Percentiles rank a stretch among this genome's conserved stretches.
Evolutionary conservation across 2,113 vertebrate genomes (phyloP).

Genomic region (Vulpes lagopus): DNA sequence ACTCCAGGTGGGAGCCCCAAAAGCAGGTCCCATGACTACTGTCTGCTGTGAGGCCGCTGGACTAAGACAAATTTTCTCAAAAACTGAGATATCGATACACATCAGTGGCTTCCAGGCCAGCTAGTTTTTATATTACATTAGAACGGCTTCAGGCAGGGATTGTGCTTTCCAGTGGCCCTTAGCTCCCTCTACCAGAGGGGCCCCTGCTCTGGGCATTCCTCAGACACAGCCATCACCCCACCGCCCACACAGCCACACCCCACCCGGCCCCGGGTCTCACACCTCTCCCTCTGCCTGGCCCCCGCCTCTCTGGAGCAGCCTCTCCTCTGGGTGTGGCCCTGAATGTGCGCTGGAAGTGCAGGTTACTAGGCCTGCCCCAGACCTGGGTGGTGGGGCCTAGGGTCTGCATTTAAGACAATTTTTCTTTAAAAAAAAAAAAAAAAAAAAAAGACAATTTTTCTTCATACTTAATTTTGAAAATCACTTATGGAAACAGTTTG

Average conservation of each 20-base stretch:
- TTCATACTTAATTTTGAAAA: background rate
- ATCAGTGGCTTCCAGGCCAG: background rate
- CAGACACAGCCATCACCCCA: rapidly evolving
- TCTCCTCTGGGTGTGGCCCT: background rate
- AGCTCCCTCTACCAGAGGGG: rapidly evolving
- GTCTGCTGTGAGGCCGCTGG: background rate
- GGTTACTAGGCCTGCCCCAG: background rate
- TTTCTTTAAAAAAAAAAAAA: background rate
- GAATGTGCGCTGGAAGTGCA: background rate
- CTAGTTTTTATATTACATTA: rapidly evolving
- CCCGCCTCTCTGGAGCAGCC: too few species aligned
- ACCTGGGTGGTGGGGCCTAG: background rate
- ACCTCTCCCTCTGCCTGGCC: background rate
- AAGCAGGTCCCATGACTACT: background rate
- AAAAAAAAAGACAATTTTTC: background rate
- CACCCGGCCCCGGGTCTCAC: background rate
- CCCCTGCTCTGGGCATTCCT: background rate
- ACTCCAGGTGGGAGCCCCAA: background rate
- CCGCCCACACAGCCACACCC: rapidly evolving
- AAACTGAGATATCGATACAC: background rate
- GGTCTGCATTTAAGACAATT: background rate
- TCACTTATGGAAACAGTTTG: background rate
- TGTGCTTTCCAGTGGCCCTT: background rate
- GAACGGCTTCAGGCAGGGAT: background rate
- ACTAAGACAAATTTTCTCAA: background rate